Conservation (phyloP, 2,888 invertebrate genomes). For the Agonopterix heracliana region DNA sequence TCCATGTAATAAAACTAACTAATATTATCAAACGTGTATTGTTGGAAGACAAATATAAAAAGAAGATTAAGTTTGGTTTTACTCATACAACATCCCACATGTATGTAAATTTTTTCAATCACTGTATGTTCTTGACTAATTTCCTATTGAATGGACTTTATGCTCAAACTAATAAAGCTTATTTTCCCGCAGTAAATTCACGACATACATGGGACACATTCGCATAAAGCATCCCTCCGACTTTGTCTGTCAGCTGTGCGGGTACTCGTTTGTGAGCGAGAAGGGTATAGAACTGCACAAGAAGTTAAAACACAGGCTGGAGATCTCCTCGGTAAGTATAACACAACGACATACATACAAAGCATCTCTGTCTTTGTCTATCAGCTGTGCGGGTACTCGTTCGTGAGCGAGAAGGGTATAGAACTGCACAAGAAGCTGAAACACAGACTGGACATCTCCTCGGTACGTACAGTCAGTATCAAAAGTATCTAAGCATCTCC, state of each 20-base stretch:
- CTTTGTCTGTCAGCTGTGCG: slow-evolving; percentile 60
- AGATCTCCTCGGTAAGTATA: background rate
- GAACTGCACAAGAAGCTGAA: slow-evolving; percentile 61
- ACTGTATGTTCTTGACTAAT: no score
- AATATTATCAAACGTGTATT: no score
- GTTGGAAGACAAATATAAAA: no score
- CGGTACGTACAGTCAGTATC: no score
- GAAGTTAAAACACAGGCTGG: slow-evolving; percentile 52
- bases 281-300: slow-evolving; percentile 64
- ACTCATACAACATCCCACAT: no score
- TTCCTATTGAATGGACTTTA: no score
- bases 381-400: slow-evolving; percentile 58
- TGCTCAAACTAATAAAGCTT: no score
- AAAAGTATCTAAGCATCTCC: no score
- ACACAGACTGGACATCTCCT: slow-evolving; percentile 31
- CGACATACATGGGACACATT: slow-evolving; percentile 66
- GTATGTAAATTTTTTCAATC: no score
- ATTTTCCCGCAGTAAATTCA: slow-evolving; percentile 45
- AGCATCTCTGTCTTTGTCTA: slow-evolving; percentile 66
- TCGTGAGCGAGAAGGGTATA: slow-evolving; percentile 63
- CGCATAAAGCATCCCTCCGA: slow-evolving; percentile 64
- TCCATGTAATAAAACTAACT: no score
- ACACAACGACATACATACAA: slow-evolving; percentile 69
- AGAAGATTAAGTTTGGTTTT: no score
- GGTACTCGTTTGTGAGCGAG: slow-evolving; percentile 60